Percentiles rank a stretch among this genome's conserved stretches.
These are phyloP conservation scores for Pterophyllum scalare DNA, from an alignment of 2,113 vertebrate species.

Conservation along the genomic window DNA sequence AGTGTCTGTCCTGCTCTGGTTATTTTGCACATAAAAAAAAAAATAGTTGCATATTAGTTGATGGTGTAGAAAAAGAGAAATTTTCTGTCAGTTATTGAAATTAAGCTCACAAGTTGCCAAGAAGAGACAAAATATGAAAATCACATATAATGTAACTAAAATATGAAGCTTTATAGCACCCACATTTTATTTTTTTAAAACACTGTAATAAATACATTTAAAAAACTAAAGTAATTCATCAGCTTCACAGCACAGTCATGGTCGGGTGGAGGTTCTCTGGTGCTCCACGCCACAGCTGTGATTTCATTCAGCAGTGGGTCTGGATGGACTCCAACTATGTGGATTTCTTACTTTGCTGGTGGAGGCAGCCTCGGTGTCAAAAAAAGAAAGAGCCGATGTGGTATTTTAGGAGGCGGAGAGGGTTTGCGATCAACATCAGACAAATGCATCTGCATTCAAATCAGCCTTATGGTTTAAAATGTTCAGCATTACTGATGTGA, in stretches of 20 bases:
- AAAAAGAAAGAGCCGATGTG: not conserved
- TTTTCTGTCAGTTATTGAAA: too few relatives aligned
- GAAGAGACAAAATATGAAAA: too few relatives aligned
- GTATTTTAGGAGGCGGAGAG: not conserved
- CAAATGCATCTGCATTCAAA: not conserved
- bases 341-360: not conserved
- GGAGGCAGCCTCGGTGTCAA: not conserved
- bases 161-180: too few relatives aligned
- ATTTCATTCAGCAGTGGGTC: not conserved
- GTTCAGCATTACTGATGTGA: not conserved
- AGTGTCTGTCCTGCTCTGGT: not conserved
- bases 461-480: not conserved
- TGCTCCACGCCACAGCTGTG: not conserved
- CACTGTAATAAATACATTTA: accelerated
- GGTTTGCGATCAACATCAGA: too few relatives aligned
- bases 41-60: too few relatives aligned
- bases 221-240: not conserved
- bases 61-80: too few relatives aligned
- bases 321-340: not conserved
- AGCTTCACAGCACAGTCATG: not conserved
- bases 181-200: not conserved
- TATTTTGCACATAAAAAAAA: not conserved
- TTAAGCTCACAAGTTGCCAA: too few relatives aligned
- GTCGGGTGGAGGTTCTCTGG: not conserved
- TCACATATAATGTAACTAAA: too few relatives aligned